Conservation (phyloP, 2,113 vertebrate genomes). For the Urocitellus parryii region DNA sequence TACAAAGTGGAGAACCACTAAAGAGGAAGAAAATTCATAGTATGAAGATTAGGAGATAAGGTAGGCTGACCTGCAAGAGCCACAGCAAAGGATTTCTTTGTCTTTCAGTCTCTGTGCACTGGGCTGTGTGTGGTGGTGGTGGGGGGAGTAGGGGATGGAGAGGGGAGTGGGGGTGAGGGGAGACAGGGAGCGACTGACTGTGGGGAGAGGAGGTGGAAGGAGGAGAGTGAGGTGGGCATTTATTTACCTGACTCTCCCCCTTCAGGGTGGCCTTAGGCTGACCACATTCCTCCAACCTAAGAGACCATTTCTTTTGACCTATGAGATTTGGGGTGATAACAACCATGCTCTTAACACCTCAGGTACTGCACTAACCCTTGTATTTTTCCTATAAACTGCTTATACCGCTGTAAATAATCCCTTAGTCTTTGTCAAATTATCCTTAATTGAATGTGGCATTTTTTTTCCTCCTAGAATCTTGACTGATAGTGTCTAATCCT, state of each 20-base stretch:
- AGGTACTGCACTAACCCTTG: neutral
- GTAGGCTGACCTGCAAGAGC: neutral
- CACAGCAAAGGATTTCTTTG: neutral
- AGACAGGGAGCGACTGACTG: no score
- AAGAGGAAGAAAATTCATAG: neutral
- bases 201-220: neutral
- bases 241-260: neutral
- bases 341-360: neutral
- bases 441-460: neutral
- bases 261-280: neutral
- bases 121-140: no score
- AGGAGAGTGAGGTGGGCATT: neutral
- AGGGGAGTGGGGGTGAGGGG: no score
- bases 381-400: neutral
- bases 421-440: neutral
- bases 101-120: neutral
- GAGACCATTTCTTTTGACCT: neutral
- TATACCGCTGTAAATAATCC: neutral
- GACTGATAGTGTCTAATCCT: neutral
- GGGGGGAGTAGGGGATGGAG: no score
- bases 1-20: neutral
- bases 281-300: neutral
- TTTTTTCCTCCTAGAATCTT: neutral
- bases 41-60: neutral
- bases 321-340: neutral